These are phyloP conservation scores for Hydrolagus colliei DNA, from an alignment of 2,797 vertebrate species.

Conservation along the genomic window DNA sequence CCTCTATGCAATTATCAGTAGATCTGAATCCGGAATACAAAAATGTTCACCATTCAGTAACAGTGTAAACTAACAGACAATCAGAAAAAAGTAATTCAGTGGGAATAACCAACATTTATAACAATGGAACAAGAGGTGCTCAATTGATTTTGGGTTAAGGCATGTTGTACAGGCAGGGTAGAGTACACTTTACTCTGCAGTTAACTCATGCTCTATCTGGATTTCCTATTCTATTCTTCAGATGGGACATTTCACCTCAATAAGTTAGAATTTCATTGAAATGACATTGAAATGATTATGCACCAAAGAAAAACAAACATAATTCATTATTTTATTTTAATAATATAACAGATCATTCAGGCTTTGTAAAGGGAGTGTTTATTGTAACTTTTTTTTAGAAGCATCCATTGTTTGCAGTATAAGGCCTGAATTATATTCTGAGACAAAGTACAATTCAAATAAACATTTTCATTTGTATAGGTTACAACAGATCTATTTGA, in stretches of 20 bases:
- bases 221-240: neutral
- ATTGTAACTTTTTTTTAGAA: slow-evolving; percentile 18
- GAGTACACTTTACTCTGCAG: neutral
- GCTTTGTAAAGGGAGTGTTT: neutral
- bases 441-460: neutral
- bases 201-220: neutral
- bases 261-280: neutral
- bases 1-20: neutral
- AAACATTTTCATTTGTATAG: slow-evolving; percentile 7
- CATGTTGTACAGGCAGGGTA: no score
- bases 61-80: no score
- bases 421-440: neutral
- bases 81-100: no score
- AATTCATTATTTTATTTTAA: neutral
- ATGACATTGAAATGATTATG: neutral
- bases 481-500: neutral
- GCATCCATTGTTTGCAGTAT: neutral
- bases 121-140: no score
- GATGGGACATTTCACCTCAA: neutral
- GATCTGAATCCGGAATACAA: neutral
- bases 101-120: no score
- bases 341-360: neutral
- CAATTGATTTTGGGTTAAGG: no score
- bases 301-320: neutral
- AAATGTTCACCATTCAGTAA: neutral